Conservation (phyloP, 2,888 invertebrate species). For the Bursaphelenchus okinawaensis region DNA sequence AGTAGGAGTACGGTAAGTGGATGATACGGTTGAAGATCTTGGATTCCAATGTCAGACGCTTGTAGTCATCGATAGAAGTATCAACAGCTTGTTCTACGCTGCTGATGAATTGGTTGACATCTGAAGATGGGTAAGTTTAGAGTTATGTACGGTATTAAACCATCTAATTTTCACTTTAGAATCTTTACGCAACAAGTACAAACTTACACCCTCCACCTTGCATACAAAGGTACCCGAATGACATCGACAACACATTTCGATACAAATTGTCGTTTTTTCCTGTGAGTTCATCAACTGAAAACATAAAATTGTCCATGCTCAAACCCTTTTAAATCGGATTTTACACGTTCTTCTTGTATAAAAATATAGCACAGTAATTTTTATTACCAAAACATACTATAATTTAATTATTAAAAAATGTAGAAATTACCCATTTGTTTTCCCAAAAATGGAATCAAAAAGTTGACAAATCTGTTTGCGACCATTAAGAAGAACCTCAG, state of each 20-base stretch:
- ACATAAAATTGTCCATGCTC: not conserved
- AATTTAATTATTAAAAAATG: constrained; percentile 14
- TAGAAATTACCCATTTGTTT: constrained; percentile 74
- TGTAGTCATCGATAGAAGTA: not conserved
- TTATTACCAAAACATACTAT: not conserved
- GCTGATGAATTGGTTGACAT: too few relatives aligned
- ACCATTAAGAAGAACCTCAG: constrained; percentile 74
- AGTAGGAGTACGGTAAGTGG: not conserved
- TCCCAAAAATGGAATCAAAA: constrained; percentile 86
- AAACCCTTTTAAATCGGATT: not conserved
- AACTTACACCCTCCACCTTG: constrained; percentile 97
- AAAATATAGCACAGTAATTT: not conserved
- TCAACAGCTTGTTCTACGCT: too few relatives aligned
- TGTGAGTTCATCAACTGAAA: constrained; percentile 74
- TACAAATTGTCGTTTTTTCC: constrained; percentile 65
- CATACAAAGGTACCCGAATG: constrained; percentile 80
- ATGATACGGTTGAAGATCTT: not conserved
- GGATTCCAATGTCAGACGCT: not conserved
- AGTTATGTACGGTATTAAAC: too few relatives aligned
- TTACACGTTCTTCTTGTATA: too few relatives aligned
- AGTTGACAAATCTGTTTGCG: constrained; percentile 77
- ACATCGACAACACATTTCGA: constrained; percentile 83
- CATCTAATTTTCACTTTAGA: too few relatives aligned
- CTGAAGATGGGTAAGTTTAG: too few relatives aligned
- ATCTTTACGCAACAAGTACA: too few relatives aligned